Evolutionary conservation across 2,888 invertebrate species (phyloP).

Genomic region (Cephus sareptanus): DNA sequence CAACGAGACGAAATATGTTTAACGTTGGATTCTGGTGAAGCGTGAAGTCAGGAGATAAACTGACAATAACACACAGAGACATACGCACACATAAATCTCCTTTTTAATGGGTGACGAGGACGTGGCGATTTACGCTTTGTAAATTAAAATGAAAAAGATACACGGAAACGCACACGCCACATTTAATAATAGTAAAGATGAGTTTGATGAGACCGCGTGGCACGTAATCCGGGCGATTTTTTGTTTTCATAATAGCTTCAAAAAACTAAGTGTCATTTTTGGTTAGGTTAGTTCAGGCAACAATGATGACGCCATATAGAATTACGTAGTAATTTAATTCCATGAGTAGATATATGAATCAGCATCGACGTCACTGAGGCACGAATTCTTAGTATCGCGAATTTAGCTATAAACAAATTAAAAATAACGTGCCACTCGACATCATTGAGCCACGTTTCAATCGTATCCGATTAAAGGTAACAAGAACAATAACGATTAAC

Average conservation of each 20-base stretch:
- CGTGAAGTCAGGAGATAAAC: slow-evolving; percentile 48
- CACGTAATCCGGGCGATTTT: neutral
- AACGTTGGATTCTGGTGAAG: slow-evolving; percentile 20
- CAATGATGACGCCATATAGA: neutral
- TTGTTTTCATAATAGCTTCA: neutral
- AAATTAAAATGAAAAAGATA: slow-evolving; percentile 1
- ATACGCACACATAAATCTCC: slow-evolving; percentile 14
- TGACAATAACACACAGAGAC: slow-evolving; percentile 53
- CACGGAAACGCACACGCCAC: slow-evolving; percentile 13
- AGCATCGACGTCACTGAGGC: neutral
- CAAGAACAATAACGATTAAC: slow-evolving; percentile 27
- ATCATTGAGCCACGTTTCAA: neutral
- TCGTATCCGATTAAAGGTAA: slow-evolving; percentile 1
- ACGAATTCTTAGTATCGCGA: neutral
- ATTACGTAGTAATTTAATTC: neutral
- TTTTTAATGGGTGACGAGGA: neutral
- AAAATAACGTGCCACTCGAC: neutral
- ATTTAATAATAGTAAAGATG: neutral
- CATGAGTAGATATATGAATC: neutral
- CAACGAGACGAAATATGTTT: slow-evolving; percentile 17
- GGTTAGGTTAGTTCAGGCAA: neutral
- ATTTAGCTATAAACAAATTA: neutral
- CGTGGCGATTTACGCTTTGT: neutral
- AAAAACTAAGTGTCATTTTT: neutral
- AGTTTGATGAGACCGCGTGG: neutral